Evolutionary conservation across 2,113 vertebrate species (phyloP).

Genomic region (Dolichallabes microphthalmus): DNA sequence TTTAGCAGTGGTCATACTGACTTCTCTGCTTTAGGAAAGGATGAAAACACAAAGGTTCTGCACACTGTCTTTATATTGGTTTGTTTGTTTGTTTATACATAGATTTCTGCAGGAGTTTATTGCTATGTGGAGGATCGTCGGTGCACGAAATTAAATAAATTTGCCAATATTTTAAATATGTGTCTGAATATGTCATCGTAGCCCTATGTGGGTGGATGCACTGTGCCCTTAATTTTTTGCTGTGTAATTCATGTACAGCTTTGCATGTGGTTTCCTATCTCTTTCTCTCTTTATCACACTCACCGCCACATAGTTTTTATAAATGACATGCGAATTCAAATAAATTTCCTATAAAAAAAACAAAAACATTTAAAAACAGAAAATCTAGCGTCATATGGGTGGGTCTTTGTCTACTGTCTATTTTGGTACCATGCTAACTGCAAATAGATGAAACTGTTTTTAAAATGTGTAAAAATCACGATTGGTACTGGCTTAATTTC

Average conservation of each 20-base stretch:
- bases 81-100: background rate
- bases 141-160: background rate
- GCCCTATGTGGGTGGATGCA: background rate
- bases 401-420: background rate
- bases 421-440: background rate
- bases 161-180: background rate
- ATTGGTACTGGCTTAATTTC: background rate
- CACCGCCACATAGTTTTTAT: background rate
- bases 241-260: constrained; percentile 34
- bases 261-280: constrained; percentile 1
- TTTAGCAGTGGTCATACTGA: constrained; percentile 60
- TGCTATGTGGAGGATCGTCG: background rate
- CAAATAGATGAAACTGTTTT: background rate
- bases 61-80: background rate
- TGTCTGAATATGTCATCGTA: background rate
- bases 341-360: background rate
- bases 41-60: background rate
- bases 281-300: background rate
- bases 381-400: background rate
- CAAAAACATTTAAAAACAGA: background rate
- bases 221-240: constrained; percentile 24
- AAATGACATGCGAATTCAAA: background rate
- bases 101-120: background rate
- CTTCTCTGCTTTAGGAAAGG: constrained; percentile 6
- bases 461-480: background rate